Conservation (phyloP, 2,888 invertebrate genomes). For the Eupithecia dodoneata region DNA sequence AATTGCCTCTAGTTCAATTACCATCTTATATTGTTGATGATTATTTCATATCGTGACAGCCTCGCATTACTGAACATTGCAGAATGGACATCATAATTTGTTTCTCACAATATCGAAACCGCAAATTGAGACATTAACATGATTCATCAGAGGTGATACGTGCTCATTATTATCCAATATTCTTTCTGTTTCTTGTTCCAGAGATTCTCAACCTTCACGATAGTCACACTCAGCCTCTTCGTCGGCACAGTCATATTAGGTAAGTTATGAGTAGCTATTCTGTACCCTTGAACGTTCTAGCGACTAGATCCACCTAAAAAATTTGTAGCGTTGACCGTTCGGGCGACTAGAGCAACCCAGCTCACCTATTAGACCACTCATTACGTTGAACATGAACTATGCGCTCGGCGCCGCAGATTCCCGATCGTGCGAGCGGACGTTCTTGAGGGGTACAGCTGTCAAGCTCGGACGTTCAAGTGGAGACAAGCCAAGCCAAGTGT, state of each 20-base stretch:
- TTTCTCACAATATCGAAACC: constrained; percentile 29
- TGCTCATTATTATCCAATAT: constrained; percentile 17
- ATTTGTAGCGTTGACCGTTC: no score
- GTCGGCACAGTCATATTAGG: constrained; percentile 97
- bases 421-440: no score
- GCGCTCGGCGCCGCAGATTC: no score
- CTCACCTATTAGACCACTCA: no score
- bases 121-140: constrained; percentile 32
- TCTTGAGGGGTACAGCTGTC: no score
- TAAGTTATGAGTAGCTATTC: constrained; percentile 76
- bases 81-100: constrained; percentile 33
- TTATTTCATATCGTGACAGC: constrained; percentile 33
- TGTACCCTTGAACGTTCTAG: not conserved
- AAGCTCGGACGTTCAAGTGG: no score
- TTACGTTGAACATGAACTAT: no score
- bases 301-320: no score
- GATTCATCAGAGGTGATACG: constrained; percentile 24
- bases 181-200: constrained; percentile 76
- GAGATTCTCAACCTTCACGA: constrained; percentile 96
- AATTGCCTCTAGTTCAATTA: constrained; percentile 37
- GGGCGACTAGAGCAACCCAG: no score
- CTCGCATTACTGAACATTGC: constrained; percentile 25
- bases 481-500: no score
- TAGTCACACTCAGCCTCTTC: constrained; percentile 95
- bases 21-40: constrained; percentile 31